Conservation (phyloP, 2,797 vertebrate species). For the Spinus olivaceus region DNA sequence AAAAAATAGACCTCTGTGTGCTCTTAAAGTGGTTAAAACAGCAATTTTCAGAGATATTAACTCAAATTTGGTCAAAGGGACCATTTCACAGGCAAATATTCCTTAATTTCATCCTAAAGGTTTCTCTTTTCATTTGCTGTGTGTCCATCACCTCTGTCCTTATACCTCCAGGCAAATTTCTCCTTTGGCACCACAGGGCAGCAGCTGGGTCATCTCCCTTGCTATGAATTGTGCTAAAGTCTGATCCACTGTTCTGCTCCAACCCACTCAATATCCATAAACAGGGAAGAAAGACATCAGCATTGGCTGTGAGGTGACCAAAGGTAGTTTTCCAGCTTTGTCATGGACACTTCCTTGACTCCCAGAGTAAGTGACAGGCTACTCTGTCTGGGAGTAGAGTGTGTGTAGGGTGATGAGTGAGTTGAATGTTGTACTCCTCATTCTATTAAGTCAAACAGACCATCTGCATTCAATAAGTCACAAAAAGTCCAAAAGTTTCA, state of each 20-base stretch:
- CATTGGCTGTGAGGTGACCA: background rate
- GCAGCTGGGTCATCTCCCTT: background rate
- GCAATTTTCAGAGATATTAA: constrained; percentile 36
- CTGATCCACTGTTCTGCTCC: background rate
- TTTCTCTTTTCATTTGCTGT: background rate
- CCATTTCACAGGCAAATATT: background rate
- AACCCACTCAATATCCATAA: background rate
- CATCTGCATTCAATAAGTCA: background rate
- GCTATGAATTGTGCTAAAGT: background rate
- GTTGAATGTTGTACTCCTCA: background rate
- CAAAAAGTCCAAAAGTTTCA: background rate
- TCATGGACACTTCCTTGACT: background rate
- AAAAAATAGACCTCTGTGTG: constrained; percentile 45
- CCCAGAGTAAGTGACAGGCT: background rate
- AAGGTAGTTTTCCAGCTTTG: background rate
- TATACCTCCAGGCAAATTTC: background rate
- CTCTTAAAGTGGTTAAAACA: constrained; percentile 53
- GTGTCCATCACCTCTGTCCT: background rate
- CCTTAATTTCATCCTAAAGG: background rate
- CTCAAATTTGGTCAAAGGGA: constrained; percentile 5
- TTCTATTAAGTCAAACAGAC: background rate
- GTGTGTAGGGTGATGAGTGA: background rate
- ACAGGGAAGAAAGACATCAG: background rate
- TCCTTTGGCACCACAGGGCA: background rate
- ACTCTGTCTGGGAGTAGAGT: background rate